Conservation (phyloP, 2,888 invertebrate species). For the Colletes collaris region DNA sequence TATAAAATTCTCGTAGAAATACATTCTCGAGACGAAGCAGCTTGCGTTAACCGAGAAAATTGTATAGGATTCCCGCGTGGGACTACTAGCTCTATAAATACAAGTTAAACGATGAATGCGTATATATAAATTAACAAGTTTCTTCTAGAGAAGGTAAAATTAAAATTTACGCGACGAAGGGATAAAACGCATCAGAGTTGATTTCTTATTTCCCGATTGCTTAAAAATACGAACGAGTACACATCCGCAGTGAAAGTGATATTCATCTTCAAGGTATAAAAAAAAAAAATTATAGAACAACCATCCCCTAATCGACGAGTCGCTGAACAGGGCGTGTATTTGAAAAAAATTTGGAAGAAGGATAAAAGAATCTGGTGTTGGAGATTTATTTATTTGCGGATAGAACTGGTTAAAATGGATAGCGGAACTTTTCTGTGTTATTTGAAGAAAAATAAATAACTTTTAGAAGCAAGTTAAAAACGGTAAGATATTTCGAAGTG, state of each 20-base stretch:
- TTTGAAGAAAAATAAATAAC: too few relatives aligned
- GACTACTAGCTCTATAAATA: too few relatives aligned
- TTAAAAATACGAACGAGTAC: constrained; percentile 43
- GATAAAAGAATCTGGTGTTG: background rate
- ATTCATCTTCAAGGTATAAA: constrained; percentile 26
- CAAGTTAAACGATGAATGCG: too few relatives aligned
- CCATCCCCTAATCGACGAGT: background rate
- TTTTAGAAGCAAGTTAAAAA: background rate
- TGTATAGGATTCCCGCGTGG: too few relatives aligned
- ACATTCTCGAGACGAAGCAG: constrained; percentile 5
- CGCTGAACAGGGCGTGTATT: background rate
- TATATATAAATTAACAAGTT: too few relatives aligned
- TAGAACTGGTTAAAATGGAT: too few relatives aligned
- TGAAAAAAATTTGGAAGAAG: background rate
- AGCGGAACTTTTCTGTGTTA: too few relatives aligned
- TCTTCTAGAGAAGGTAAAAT: too few relatives aligned
- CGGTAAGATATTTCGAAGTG: background rate
- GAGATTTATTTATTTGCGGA: background rate
- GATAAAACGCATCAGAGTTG: background rate
- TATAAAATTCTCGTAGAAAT: constrained; percentile 26
- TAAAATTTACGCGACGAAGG: too few relatives aligned
- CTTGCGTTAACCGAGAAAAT: constrained; percentile 1
- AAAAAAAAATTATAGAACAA: constrained; percentile 1
- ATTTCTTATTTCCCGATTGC: constrained; percentile 2
- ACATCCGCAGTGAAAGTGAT: constrained; percentile 51